A percentile compares a stretch with the other conserved stretches of the same genome.
Conservation (phyloP, 2,888 invertebrate species). For the Orthosia gothica region DNA sequence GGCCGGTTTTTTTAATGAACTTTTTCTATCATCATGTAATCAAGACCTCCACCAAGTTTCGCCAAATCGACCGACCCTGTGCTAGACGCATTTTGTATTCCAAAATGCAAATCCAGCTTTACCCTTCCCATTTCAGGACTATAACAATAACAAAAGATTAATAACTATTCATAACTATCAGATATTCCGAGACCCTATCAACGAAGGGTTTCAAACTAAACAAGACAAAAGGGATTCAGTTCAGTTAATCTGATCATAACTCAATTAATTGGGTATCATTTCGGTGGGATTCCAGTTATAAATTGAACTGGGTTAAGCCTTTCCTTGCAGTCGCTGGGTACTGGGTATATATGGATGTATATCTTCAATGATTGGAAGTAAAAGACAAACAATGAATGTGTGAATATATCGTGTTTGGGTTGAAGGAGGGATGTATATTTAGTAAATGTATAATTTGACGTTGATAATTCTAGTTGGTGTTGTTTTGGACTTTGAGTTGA, state of each 20-base stretch:
- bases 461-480: neutral
- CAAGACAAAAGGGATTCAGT: constrained; percentile 60
- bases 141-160: constrained; percentile 33
- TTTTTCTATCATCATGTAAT: too few species aligned
- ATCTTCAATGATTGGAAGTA: constrained; percentile 9
- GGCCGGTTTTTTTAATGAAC: too few species aligned
- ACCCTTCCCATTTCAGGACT: neutral
- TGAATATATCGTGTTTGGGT: constrained; percentile 26
- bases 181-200: constrained; percentile 29
- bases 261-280: constrained; percentile 64
- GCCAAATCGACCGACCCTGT: too few species aligned
- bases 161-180: constrained; percentile 55
- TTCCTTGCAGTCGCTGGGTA: neutral
- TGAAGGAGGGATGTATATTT: neutral
- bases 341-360: neutral
- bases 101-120: neutral
- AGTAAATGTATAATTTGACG: neutral
- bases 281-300: constrained; percentile 47
- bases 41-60: too few species aligned
- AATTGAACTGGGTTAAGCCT: constrained; percentile 54
- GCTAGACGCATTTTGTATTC: too few species aligned
- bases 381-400: constrained; percentile 41
- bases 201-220: constrained; percentile 56
- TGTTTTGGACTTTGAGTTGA: neutral
- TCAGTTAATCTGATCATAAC: constrained; percentile 65